A percentile compares a stretch with the other conserved stretches of the same genome.
Conservation (phyloP, 2,888 invertebrate genomes). For the Junonia oenone region DNA sequence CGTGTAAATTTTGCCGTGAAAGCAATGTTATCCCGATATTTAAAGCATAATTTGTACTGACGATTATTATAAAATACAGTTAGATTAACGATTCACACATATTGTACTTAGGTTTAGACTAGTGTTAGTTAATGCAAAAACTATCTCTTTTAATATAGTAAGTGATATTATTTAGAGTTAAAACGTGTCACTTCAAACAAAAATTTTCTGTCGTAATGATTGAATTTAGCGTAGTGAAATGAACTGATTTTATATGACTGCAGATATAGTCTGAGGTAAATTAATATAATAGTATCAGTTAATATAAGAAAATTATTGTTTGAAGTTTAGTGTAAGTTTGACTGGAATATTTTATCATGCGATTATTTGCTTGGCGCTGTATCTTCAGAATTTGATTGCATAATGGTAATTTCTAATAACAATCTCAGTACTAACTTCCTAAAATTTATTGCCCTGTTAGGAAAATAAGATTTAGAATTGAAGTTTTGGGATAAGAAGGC, state of each 20-base stretch:
- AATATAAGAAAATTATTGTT: constrained; percentile 60
- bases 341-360: constrained; percentile 8
- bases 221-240: constrained; percentile 43
- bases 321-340: constrained; percentile 40
- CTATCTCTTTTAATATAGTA: constrained; percentile 4
- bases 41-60: constrained; percentile 25
- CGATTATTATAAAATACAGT: constrained; percentile 23
- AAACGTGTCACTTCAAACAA: constrained; percentile 50
- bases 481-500: constrained; percentile 1
- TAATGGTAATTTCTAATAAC: not conserved
- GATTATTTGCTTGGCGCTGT: constrained; percentile 24
- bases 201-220: constrained; percentile 45
- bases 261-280: constrained; percentile 60
- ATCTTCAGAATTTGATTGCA: constrained; percentile 8
- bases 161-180: constrained; percentile 16
- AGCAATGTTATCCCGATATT: constrained; percentile 26
- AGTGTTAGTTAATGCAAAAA: constrained; percentile 20
- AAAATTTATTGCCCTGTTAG: not conserved
- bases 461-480: constrained; percentile 5
- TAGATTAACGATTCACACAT: constrained; percentile 27
- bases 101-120: constrained; percentile 25
- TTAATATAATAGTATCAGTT: constrained; percentile 24
- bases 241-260: constrained; percentile 60
- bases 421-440: constrained; percentile 1
- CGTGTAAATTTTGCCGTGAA: constrained; percentile 15